Percentiles rank a stretch among this genome's conserved stretches.
phyloP scores from a whole-genome alignment of 2,888 invertebrate species.

The Campoplex nolae region DNA sequence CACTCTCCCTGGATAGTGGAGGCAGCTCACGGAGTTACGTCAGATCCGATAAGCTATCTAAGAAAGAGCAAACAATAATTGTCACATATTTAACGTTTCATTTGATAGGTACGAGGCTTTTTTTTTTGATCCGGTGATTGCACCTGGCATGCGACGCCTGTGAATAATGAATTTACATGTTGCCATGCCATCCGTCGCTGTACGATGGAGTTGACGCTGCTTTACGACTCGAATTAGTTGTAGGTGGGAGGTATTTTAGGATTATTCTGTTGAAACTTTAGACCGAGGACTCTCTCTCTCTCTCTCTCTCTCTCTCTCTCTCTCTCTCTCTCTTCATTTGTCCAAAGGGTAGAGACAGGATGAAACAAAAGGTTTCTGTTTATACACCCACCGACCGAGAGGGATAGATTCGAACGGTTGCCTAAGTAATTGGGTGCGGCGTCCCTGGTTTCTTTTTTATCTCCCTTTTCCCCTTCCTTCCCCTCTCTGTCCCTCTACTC shows the following conservation, averaged over 20 bases:
- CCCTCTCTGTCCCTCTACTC: too few relatives aligned
- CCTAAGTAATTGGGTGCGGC: conserved; percentile 72
- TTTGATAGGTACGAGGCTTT: not conserved
- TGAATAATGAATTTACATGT: conserved; percentile 18
- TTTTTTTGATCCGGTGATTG: not conserved
- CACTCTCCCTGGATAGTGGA: not conserved
- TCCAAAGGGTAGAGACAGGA: conserved; percentile 2
- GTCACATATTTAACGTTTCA: not conserved
- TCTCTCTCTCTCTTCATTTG: not conserved
- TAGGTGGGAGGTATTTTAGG: not conserved
- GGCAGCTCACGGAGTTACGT: conserved; percentile 26
- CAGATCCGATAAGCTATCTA: conserved; percentile 4
- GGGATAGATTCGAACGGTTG: conserved; percentile 57
- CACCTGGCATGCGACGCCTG: not conserved
- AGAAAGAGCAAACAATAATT: not conserved
- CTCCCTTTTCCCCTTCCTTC: not conserved
- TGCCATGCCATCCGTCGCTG: not conserved
- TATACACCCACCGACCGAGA: conserved; percentile 36
- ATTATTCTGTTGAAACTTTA: conserved; percentile 2
- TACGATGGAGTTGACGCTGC: not conserved
- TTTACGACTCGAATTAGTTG: not conserved
- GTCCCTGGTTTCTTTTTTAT: conserved; percentile 17
- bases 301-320: not conserved
- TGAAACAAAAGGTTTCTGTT: not conserved
- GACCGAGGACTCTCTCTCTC: not conserved